Conservation (phyloP, 2,797 vertebrate species). For the Netta rufina region DNA sequence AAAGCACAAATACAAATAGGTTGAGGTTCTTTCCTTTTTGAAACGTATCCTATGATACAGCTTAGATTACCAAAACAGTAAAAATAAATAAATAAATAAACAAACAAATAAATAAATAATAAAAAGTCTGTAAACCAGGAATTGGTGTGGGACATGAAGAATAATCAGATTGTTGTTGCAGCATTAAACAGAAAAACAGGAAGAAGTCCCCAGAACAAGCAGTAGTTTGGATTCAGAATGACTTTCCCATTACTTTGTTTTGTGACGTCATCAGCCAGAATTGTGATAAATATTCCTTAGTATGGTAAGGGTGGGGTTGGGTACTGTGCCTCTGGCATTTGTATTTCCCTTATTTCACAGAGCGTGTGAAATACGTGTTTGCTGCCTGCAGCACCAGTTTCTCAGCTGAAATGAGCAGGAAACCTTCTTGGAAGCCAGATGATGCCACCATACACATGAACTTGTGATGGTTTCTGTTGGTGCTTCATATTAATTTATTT, state of each 20-base stretch:
- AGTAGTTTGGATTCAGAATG: neutral
- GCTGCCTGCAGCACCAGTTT: neutral
- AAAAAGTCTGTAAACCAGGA: neutral
- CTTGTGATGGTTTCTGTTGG: neutral
- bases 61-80: neutral
- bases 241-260: neutral
- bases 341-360: neutral
- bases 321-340: neutral
- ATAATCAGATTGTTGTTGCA: neutral
- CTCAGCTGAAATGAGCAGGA: neutral
- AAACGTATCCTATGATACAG: neutral
- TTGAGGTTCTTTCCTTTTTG: neutral
- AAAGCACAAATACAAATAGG: neutral
- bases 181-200: neutral
- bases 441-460: neutral
- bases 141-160: neutral
- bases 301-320: neutral
- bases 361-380: neutral
- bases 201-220: neutral
- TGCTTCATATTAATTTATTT: neutral
- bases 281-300: neutral
- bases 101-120: neutral
- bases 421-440: neutral
- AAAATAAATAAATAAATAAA: too few relatives aligned
- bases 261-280: neutral